Evolutionary conservation across 2,113 vertebrate species (phyloP).

Genomic region (Rhynchomys soricoides): DNA sequence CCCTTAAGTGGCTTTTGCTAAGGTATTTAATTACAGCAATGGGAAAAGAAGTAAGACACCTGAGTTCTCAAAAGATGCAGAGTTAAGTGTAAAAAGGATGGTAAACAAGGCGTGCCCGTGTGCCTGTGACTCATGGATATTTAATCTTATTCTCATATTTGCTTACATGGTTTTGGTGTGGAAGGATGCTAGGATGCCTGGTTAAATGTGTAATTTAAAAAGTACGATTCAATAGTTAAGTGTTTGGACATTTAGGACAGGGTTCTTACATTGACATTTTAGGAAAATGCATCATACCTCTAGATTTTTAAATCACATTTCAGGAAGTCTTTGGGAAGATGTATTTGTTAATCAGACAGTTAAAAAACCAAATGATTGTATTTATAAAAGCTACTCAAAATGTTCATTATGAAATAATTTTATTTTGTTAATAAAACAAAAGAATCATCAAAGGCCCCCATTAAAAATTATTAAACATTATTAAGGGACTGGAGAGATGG

Average conservation of each 20-base stretch:
- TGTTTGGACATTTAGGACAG: neutral
- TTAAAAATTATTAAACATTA: neutral
- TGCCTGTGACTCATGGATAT: too few relatives aligned
- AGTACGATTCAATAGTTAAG: neutral
- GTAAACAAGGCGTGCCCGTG: neutral
- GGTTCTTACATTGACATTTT: constrained; percentile 37
- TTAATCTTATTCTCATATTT: neutral
- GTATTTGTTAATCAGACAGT: neutral
- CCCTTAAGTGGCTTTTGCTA: neutral
- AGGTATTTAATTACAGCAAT: neutral
- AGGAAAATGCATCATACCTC: neutral
- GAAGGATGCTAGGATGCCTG: neutral
- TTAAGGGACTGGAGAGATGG: neutral
- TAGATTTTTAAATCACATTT: neutral
- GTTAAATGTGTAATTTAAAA: neutral
- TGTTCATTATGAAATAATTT: neutral
- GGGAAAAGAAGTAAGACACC: neutral
- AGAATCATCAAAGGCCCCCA: neutral
- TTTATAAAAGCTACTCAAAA: constrained; percentile 4
- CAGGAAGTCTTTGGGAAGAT: constrained; percentile 1
- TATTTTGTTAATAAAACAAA: neutral
- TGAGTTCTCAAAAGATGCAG: neutral
- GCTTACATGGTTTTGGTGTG: neutral
- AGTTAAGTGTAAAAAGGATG: neutral
- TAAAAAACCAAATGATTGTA: constrained; percentile 4